These are phyloP conservation scores for Cancer borealis DNA, from an alignment of 2,888 invertebrate genomes.

Conservation along the genomic window DNA sequence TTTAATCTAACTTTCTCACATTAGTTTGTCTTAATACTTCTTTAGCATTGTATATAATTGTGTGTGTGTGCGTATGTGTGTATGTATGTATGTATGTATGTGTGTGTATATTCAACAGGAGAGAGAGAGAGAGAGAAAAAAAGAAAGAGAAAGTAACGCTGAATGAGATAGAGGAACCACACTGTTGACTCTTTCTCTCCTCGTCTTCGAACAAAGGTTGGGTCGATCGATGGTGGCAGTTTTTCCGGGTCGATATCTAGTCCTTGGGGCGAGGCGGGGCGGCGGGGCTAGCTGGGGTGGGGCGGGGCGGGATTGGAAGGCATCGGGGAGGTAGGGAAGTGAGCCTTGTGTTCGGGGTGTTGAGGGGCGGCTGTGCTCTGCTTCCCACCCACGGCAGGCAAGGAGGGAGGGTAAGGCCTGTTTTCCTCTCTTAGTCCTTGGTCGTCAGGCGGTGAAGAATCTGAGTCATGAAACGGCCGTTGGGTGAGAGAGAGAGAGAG, in stretches of 20 bases:
- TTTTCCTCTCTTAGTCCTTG: not conserved
- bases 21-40: not conserved
- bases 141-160: not conserved
- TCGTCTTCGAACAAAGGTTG: slow-evolving; percentile 26
- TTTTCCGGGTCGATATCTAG: slow-evolving; percentile 46
- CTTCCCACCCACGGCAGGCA: no score
- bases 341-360: slow-evolving; percentile 25
- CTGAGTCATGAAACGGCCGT: slow-evolving; percentile 10
- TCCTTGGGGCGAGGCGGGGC: not conserved
- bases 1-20: not conserved
- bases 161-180: not conserved
- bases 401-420: not conserved
- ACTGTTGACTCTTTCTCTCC: not conserved
- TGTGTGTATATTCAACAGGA: not conserved
- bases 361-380: not conserved
- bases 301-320: not conserved
- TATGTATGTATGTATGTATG: not conserved
- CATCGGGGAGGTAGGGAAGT: not conserved
- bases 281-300: not conserved
- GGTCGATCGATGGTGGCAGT: slow-evolving; percentile 41
- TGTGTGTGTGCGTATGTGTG: not conserved
- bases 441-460: not conserved
- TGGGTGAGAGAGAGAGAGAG: slow-evolving; percentile 8
- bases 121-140: slow-evolving; percentile 15
- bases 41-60: not conserved